Percentiles rank a stretch among this genome's conserved stretches.
These are phyloP conservation scores for Trypoxylus dichotomus DNA, from an alignment of 1,140 invertebrate genomes.

Conservation along the genomic window DNA sequence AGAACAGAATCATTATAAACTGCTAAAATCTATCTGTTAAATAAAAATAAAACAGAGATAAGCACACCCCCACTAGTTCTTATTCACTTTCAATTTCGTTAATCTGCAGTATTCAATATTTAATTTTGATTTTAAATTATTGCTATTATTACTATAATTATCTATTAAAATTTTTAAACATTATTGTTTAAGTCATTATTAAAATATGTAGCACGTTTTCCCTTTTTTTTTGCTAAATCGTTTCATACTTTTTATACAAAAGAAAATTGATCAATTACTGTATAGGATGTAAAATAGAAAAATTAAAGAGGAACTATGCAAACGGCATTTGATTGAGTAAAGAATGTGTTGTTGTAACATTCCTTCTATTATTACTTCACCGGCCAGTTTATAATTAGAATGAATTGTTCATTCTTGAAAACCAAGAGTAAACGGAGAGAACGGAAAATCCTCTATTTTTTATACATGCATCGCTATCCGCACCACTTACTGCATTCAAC, in stretches of 20 bases:
- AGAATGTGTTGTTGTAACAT: slow-evolving; percentile 25
- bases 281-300: not conserved
- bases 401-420: slow-evolving; percentile 34
- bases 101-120: slow-evolving; percentile 7
- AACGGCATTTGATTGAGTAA: not conserved
- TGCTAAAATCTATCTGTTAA: too few relatives aligned
- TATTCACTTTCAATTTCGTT: too few relatives aligned
- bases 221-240: slow-evolving; percentile 1
- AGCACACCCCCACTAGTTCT: too few relatives aligned
- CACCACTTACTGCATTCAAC: not conserved
- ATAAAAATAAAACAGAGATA: too few relatives aligned
- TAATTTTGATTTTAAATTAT: slow-evolving; percentile 39
- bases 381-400: slow-evolving; percentile 39
- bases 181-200: not conserved
- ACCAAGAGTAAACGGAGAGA: not conserved
- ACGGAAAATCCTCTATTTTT: slow-evolving; percentile 8
- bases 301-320: not conserved
- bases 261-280: not conserved
- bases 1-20: not conserved
- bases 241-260: slow-evolving; percentile 4
- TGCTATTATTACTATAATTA: slow-evolving; percentile 25
- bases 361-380: slow-evolving; percentile 33
- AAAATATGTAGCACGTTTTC: not conserved
- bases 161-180: not conserved
- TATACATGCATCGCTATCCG: slow-evolving; percentile 16